Conservation (phyloP, 2,797 vertebrate genomes). For the Hephaestus fuliginosus region DNA sequence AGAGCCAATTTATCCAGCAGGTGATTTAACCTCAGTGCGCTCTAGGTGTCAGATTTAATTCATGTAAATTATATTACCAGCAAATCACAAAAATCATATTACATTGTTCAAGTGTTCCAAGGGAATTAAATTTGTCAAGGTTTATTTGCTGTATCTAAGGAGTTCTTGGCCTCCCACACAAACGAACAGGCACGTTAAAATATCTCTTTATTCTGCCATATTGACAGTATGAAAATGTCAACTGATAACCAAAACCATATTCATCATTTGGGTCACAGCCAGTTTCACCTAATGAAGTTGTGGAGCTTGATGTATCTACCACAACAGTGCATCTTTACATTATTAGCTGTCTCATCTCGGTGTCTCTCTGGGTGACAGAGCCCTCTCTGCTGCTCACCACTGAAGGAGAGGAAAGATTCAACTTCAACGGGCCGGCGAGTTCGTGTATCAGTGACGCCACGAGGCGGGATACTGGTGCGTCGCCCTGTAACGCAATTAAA, state of each 20-base stretch:
- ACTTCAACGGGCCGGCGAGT: conserved; percentile 5
- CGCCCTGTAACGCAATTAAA: conserved; percentile 77
- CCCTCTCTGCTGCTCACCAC: not conserved
- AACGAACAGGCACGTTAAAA: not conserved
- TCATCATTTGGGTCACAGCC: conserved; percentile 1
- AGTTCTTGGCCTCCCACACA: not conserved
- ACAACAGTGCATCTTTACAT: not conserved
- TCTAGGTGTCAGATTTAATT: not conserved
- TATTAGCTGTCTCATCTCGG: not conserved
- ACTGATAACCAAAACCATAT: not conserved
- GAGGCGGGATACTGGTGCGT: conserved; percentile 57
- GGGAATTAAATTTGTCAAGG: not conserved
- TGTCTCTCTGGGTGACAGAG: conserved; percentile 8
- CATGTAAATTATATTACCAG: not conserved
- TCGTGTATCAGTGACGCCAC: conserved; percentile 39
- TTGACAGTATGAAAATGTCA: not conserved
- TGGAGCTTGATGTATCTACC: not conserved
- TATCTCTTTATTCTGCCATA: no score
- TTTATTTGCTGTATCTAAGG: not conserved
- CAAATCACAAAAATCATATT: not conserved
- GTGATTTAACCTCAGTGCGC: not conserved
- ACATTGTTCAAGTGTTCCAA: not conserved
- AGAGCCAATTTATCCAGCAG: not conserved
- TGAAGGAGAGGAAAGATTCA: conserved; percentile 22
- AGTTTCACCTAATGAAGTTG: conserved; percentile 4